Percentiles rank a stretch among this genome's conserved stretches.
These are phyloP conservation scores for Anoplophora glabripennis DNA, from an alignment of 1,140 invertebrate genomes.

Conservation along the genomic window DNA sequence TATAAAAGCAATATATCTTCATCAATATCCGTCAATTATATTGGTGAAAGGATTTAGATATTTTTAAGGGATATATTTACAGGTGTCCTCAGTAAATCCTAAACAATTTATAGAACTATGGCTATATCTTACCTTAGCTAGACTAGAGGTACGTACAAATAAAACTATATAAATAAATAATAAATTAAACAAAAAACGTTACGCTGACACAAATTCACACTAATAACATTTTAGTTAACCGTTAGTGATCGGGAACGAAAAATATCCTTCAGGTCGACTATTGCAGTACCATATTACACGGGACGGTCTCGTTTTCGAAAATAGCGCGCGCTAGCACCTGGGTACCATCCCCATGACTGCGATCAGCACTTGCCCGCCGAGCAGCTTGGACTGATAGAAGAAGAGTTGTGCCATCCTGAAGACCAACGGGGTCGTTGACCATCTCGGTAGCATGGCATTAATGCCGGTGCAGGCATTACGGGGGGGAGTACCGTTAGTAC, in stretches of 20 bases:
- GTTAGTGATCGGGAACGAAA: slow-evolving; percentile 3
- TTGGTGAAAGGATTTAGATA: no score
- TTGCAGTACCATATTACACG: not conserved
- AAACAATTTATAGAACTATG: not conserved
- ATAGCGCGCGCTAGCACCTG: slow-evolving; percentile 31
- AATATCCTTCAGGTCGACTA: not conserved
- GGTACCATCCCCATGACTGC: slow-evolving; percentile 37
- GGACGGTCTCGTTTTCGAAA: slow-evolving; percentile 5
- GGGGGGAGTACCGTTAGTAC: slow-evolving; percentile 45
- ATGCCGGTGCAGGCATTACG: slow-evolving; percentile 32
- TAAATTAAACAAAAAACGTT: slow-evolving; percentile 11
- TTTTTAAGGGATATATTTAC: no score
- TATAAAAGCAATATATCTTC: no score
- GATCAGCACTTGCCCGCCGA: slow-evolving; percentile 38
- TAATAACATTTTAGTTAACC: slow-evolving; percentile 7
- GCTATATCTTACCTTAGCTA: slow-evolving; percentile 9
- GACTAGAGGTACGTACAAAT: slow-evolving; percentile 7
- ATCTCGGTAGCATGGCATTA: slow-evolving; percentile 29
- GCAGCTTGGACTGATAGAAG: slow-evolving; percentile 39
- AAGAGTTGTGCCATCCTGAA: slow-evolving; percentile 39
- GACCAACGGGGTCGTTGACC: slow-evolving; percentile 36
- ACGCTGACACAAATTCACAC: slow-evolving; percentile 3
- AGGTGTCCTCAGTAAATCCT: not conserved
- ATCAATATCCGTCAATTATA: no score
- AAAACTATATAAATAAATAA: slow-evolving; percentile 13